Base-by-base conservation (phyloP, 2,797 vertebrate species). In the Eulemur albifrons region DNA sequence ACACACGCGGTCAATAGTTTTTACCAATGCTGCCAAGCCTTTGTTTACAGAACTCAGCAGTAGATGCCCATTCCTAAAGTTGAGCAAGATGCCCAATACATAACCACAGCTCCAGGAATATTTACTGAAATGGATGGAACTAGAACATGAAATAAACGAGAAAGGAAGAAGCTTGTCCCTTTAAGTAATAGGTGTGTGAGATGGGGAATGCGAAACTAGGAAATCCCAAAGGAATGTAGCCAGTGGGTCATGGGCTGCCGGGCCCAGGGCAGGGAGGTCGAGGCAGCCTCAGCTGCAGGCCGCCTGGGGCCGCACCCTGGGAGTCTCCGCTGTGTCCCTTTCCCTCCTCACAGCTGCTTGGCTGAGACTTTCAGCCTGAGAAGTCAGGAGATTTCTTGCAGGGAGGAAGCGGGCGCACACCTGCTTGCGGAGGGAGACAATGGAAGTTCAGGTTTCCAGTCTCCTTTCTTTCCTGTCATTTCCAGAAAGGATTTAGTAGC, bases 391-490 rank as follows among this genome's bases (percentile, higher is more conserved):
- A 17, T 63, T 79, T 79, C 73, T 83, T 27, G 14, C 54, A 35
- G 65, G 76, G 40, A 45, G 86, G 87, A 97, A 54, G 18, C 23
- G 27, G 9, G 48, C 25, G 0, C 38, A 6, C 12, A 63, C 50
- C 67, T 88, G 52, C 70, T 96, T 20, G 12, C 81, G 69, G 48
- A 54, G 43, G 50, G 10, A 93, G 57, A 93, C 65, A 69, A 80
- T 21, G 38, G 32, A 48, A 77, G n/a, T 45, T 79, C 25, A 35
- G 27, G 67, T 94, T 88, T 83, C 93, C 72, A 93, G 59, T 25
- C 79, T 65, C 67, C 57, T 50, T 81, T 93, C 61, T 92, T 92
- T 81, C 72, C 89, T 92, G 89, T 92, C 48, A 45, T 92, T 52
- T 88, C 45, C 88, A 93, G 50, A 93, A 38, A 93, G 79, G 59